Base-by-base conservation (phyloP, 2,888 invertebrate genomes). In the Aphidoletes aphidimyza region DNA sequence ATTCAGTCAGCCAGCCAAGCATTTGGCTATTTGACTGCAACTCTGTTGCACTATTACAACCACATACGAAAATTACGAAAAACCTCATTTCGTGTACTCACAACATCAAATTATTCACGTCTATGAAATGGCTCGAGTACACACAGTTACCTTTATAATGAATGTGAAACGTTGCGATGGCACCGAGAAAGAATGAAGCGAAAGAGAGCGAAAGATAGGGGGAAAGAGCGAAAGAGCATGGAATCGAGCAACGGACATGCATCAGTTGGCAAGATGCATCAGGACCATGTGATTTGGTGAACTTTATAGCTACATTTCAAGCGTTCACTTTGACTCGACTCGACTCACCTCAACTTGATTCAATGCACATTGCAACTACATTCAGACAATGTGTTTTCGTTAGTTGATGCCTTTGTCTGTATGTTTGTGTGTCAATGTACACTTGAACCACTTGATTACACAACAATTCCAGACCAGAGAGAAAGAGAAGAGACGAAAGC, bases 291-390 rank as follows among this genome's bases (percentile, higher is more conserved):
- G 30, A 69, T 69, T 69, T 69, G 8, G 26, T 22, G 34, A 30
- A 69, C 69, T 69, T 69, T 69, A 69, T 69, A 69, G 69, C 69
- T 11, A 69, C 69, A 69, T 69, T 69, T 69, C 30, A 54, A 54
- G 22, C 14, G 22, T 26, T 26, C n/a, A n/a, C n/a, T 26, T 54
- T 26, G 22, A 6, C 11, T 47, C 8, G 22, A 22, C 22, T 69
- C 69, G 5, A 30, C 30, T 69, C 30, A 69, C n/a, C n/a, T 69
- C 30, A 69, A 69, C 17, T 26, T 11, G 14, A 54, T 11, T 17
- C 47, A 54, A 2, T 30, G 26, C 69, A 69, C n/a, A n/a, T n/a
- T 69, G 69, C 30, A 30, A 22, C 54, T 5, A 5, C 22, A 11
- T 54, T 22, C 54, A 22, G 6, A 5, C 8, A 14, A 47, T 11